phyloP scores from a whole-genome alignment of 2,888 invertebrate genomes.

The Venusia cambrica region DNA sequence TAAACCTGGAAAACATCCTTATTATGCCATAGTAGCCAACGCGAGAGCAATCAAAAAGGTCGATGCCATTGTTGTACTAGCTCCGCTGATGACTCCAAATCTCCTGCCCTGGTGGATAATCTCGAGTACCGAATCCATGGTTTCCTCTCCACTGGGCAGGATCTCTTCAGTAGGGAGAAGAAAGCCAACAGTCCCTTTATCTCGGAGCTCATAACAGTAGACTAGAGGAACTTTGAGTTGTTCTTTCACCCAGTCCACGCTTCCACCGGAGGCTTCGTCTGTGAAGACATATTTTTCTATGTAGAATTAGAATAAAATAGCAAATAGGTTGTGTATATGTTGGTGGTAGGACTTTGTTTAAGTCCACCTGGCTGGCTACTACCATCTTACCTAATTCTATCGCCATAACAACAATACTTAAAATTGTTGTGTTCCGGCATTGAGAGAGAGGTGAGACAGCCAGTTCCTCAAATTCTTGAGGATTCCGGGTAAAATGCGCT shows the following conservation, averaged over 20 bases:
- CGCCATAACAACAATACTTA: no score
- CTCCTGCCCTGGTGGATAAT: conserved; percentile 51
- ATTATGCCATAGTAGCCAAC: no score
- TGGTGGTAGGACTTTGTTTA: no score
- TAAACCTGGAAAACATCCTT: no score
- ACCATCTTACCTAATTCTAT: no score
- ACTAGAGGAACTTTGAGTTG: conserved; percentile 47
- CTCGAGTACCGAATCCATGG: conserved; percentile 68
- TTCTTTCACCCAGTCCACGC: conserved; percentile 61
- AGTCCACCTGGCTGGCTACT: no score
- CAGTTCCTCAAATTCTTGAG: no score
- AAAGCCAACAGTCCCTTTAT: conserved; percentile 81
- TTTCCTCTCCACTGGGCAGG: conserved; percentile 72
- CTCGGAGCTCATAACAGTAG: conserved; percentile 75
- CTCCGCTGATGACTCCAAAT: conserved; percentile 38
- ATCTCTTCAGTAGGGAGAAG: conserved; percentile 81
- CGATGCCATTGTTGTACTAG: conserved; percentile 2
- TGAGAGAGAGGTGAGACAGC: no score
- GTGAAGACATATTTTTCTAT: conserved; percentile 10
- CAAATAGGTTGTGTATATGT: no score
- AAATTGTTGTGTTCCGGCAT: no score
- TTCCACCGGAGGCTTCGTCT: conserved; percentile 63
- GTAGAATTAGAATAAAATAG: no score
- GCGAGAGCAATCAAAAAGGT: conserved; percentile 1
- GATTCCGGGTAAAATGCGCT: no score